These are phyloP conservation scores for Potorous gilbertii DNA, from an alignment of 2,797 vertebrate genomes.

Conservation along the genomic window DNA sequence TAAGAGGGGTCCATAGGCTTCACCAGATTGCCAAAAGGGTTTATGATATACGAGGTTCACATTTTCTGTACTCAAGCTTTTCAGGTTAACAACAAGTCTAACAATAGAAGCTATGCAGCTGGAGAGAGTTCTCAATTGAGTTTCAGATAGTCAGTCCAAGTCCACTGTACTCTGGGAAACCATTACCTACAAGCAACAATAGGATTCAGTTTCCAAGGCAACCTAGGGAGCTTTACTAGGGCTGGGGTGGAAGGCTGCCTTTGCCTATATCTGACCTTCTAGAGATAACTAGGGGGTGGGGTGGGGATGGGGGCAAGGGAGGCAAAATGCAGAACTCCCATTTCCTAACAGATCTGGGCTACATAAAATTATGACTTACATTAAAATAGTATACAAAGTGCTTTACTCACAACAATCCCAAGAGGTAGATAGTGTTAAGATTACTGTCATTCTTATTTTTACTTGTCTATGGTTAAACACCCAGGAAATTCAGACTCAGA, in stretches of 20 bases:
- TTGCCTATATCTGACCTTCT: constrained; percentile 11
- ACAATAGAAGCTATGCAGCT: not conserved
- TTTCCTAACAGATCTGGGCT: not conserved
- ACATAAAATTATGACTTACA: not conserved
- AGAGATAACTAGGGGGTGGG: not conserved
- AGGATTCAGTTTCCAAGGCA: constrained; percentile 48
- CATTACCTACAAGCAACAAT: constrained; percentile 38
- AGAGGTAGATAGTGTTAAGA: not conserved
- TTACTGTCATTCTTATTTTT: not conserved
- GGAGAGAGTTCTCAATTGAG: not conserved
- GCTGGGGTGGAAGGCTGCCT: not conserved
- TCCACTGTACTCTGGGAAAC: constrained; percentile 34
- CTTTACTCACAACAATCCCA: not conserved
- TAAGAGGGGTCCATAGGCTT: not conserved
- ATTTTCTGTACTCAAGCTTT: not conserved
- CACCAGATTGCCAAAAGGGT: not conserved
- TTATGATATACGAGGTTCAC: not conserved
- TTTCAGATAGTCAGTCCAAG: not conserved
- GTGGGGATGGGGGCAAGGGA: too few relatives aligned
- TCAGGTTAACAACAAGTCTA: not conserved
- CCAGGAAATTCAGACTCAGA: not conserved
- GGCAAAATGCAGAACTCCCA: constrained; percentile 22
- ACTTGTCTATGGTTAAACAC: not conserved
- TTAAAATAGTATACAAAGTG: not conserved
- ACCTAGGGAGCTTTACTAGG: constrained; percentile 23